Base-by-base conservation (phyloP, 2,113 vertebrate species). In the Lipophrys pholis region DNA sequence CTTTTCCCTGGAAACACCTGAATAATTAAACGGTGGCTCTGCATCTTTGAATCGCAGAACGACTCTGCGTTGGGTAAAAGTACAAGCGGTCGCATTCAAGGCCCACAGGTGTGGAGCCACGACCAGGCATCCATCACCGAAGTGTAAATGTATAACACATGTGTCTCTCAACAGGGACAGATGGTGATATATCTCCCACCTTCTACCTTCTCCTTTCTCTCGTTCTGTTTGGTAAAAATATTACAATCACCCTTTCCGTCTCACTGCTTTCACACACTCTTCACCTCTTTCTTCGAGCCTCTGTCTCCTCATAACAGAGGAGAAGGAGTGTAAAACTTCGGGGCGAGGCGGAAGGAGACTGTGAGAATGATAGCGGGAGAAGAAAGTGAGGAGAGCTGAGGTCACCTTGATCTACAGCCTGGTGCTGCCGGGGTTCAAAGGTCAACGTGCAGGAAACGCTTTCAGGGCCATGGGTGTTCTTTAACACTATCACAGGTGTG, bases 351-450 rank as follows among this genome's bases (percentile, higher is more conserved):
- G 49, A 69, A 60, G 45, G 39, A 65, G 76, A 54, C 58, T 68
- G 81, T 66, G 73, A 66, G 64, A 68, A 59, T 48, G 55, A 63
- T 1, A 11, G 48, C 14, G 49, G 40, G 57, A 51, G 60, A 40
- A 7, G 61, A 57, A 43, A 62, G 76, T 65, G 75, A 73, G 3
- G 83, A 85, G 62, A 66, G 73, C 67, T 68, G 74, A 75, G 77
- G 60, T 71, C 76, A 82, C 43, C 39, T 62, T 88, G 81, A 90
- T 81, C 62, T 88, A 83, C 69, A 69, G 62, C 54, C 57, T 50
- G 60, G 41, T 75, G 42, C 61, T 64, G 74, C 11, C 52, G 17
- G 30, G n/a, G 80, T 68, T 73, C 71, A 77, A 73, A 84, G 85
- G 73, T 40, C 65, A 62, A 77, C 39, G 49, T 15, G 48, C 56